Evolutionary conservation across 2,888 invertebrate species (phyloP).

Genomic region (Trypoxylon attenuatum): DNA sequence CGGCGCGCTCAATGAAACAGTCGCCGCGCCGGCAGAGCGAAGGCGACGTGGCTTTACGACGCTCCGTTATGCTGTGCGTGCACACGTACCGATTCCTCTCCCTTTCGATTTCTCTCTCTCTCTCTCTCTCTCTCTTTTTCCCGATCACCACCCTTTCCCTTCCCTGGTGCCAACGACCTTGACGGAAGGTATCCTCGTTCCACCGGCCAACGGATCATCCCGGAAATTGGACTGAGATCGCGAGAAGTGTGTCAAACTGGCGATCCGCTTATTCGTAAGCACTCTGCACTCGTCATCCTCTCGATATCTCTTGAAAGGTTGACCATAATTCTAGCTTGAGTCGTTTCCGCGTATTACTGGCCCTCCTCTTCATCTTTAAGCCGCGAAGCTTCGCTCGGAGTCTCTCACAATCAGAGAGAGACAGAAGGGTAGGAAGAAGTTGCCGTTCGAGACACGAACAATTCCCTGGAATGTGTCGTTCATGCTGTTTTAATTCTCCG

Average conservation of each 20-base stretch:
- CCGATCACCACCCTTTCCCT: too few species aligned
- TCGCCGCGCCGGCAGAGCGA: conserved; percentile 50
- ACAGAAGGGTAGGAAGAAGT: background rate
- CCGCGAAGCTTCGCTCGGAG: background rate
- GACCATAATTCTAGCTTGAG: too few species aligned
- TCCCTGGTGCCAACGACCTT: conserved; percentile 58
- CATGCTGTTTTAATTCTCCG: background rate
- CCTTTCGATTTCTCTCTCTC: background rate
- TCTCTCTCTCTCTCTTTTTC: too few species aligned
- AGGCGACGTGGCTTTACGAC: conserved; percentile 52
- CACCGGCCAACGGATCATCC: too few species aligned
- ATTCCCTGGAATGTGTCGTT: background rate
- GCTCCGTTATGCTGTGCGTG: conserved; percentile 47
- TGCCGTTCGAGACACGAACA: background rate
- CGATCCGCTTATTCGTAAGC: background rate
- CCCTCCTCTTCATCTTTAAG: background rate
- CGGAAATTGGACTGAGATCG: too few species aligned
- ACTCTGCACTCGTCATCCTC: background rate
- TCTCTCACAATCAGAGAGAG: background rate
- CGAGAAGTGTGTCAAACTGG: too few species aligned
- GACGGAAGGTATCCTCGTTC: conserved; percentile 41
- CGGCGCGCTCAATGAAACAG: conserved; percentile 67
- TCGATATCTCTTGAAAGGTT: background rate
- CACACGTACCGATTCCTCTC: conserved; percentile 33
- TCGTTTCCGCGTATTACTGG: too few species aligned